phyloP scores from a whole-genome alignment of 2,888 invertebrate genomes.

The Quadroppia sp. region DNA sequence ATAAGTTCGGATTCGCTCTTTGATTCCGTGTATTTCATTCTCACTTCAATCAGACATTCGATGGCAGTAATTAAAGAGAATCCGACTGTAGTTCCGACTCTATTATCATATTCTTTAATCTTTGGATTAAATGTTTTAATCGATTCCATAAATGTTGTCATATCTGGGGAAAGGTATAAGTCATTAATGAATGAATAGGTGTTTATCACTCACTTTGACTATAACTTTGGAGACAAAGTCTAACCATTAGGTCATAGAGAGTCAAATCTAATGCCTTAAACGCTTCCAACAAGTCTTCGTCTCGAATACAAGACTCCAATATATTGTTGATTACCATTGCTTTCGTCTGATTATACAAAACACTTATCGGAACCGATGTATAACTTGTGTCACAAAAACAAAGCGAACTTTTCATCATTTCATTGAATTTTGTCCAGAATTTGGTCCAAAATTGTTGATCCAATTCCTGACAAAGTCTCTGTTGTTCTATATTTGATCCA shows the following conservation, averaged over 20 bases:
- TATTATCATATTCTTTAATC: neutral
- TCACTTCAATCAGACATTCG: neutral
- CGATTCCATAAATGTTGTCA: neutral
- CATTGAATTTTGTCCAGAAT: constrained; percentile 16
- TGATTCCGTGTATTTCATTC: neutral
- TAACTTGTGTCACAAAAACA: constrained; percentile 1
- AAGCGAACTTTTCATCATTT: neutral
- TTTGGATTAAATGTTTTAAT: neutral
- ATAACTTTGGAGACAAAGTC: neutral
- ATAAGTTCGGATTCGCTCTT: neutral
- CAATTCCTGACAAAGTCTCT: constrained; percentile 2
- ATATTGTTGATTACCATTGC: neutral
- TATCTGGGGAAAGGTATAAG: neutral
- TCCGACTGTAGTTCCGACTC: neutral
- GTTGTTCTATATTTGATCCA: neutral
- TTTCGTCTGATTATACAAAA: neutral
- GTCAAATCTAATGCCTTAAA: constrained; percentile 17
- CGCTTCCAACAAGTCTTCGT: constrained; percentile 5
- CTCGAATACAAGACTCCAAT: neutral
- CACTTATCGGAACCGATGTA: constrained; percentile 25
- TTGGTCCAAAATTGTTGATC: constrained; percentile 11
- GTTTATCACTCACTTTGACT: neutral
- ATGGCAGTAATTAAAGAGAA: neutral
- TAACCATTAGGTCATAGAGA: neutral
- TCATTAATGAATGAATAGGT: neutral